Conservation (phyloP, 2,888 invertebrate species). For the Orthosia cruda region DNA sequence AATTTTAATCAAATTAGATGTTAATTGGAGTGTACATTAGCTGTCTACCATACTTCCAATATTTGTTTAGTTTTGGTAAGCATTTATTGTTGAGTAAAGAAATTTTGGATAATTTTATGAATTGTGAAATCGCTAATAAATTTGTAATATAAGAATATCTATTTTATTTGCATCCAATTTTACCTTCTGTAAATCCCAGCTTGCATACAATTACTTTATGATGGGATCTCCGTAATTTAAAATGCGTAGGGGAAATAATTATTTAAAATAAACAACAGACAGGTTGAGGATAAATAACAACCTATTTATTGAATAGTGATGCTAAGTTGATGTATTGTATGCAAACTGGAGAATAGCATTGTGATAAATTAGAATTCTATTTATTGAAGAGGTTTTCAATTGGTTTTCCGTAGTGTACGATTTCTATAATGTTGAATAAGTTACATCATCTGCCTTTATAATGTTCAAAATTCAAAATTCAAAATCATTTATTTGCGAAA, state of each 20-base stretch:
- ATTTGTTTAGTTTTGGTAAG: slow-evolving; percentile 65
- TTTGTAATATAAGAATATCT: slow-evolving; percentile 65
- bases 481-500: too few relatives aligned
- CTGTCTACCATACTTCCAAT: slow-evolving; percentile 62
- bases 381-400: neutral
- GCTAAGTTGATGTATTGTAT: neutral
- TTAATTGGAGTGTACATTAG: slow-evolving; percentile 53
- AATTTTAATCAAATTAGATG: slow-evolving; percentile 46
- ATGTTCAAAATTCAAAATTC: too few relatives aligned
- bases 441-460: too few relatives aligned
- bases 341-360: slow-evolving; percentile 2
- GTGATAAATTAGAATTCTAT: neutral
- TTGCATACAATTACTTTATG: neutral
- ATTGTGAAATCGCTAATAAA: slow-evolving; percentile 75
- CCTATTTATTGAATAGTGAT: slow-evolving; percentile 9
- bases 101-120: slow-evolving; percentile 74
- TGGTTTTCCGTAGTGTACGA: neutral
- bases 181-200: neutral
- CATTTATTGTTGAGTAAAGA: slow-evolving; percentile 70
- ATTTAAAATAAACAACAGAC: neutral
- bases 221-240: slow-evolving; percentile 15
- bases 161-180: slow-evolving; percentile 2
- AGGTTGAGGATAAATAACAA: slow-evolving; percentile 38
- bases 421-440: neutral
- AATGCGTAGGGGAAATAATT: slow-evolving; percentile 22